phyloP scores from a whole-genome alignment of 2,888 invertebrate genomes.

The Heliconius erato region DNA sequence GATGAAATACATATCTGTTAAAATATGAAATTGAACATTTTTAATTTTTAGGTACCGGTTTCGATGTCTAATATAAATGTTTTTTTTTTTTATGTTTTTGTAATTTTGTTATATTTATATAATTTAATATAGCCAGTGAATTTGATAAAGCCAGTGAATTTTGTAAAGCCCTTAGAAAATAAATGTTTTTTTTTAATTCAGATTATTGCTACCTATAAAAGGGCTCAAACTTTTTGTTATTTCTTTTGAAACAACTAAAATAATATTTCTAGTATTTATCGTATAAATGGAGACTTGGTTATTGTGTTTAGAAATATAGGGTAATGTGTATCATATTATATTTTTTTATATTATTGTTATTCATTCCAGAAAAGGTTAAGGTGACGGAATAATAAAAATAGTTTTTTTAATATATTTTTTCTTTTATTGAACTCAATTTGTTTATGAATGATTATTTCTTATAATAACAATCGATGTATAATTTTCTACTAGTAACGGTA shows the following conservation, averaged over 20 bases:
- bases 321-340: conserved; percentile 34
- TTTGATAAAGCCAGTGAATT: not conserved
- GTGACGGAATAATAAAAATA: conserved; percentile 57
- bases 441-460: not conserved
- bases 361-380: conserved; percentile 54
- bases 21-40: too few relatives aligned
- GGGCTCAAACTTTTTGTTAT: not conserved
- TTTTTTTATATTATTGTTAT: conserved; percentile 50
- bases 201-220: not conserved
- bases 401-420: conserved; percentile 50
- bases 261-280: not conserved
- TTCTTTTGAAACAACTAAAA: not conserved
- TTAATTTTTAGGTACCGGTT: too few relatives aligned
- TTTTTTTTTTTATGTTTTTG: not conserved
- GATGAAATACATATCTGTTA: not conserved
- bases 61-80: too few relatives aligned
- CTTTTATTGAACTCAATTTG: conserved; percentile 54
- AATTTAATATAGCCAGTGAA: not conserved
- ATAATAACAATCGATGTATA: too few relatives aligned
- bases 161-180: not conserved
- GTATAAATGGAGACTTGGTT: conserved; percentile 9
- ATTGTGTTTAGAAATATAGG: conserved; percentile 31
- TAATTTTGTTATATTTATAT: not conserved
- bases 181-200: not conserved
- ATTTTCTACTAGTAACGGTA: too few relatives aligned